Evolutionary conservation across 2,797 vertebrate species (phyloP).

Genomic region (Myotis myotis): DNA sequence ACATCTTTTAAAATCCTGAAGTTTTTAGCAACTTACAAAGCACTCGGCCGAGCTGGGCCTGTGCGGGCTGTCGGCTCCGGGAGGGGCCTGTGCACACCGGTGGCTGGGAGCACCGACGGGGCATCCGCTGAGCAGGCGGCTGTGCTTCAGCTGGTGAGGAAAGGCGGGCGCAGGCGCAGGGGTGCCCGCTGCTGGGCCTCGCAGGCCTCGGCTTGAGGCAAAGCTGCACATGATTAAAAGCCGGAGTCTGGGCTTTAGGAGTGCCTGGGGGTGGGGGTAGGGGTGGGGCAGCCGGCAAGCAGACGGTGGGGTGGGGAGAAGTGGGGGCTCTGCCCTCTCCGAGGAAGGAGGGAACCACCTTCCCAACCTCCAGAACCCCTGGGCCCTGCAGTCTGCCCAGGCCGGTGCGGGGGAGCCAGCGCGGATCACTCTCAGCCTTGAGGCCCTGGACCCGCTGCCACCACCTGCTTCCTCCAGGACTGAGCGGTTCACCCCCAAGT

Average conservation of each 20-base stretch:
- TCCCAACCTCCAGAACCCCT: background rate
- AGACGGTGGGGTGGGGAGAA: too few species aligned
- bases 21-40: slow-evolving; percentile 86
- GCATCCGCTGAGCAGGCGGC: slow-evolving; percentile 43
- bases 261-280: too few species aligned
- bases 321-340: too few species aligned
- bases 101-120: too few species aligned
- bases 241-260: slow-evolving; percentile 48
- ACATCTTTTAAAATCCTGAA: slow-evolving; percentile 87
- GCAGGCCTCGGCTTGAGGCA: slow-evolving; percentile 70
- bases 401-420: too few species aligned
- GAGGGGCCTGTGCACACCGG: slow-evolving; percentile 86
- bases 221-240: background rate
- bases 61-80: background rate
- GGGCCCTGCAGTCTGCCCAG: too few species aligned
- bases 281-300: too few species aligned
- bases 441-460: too few species aligned
- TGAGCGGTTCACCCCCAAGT: too few species aligned
- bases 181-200: slow-evolving; percentile 72
- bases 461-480: too few species aligned
- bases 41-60: slow-evolving; percentile 83
- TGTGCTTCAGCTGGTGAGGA: slow-evolving; percentile 83
- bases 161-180: slow-evolving; percentile 77
- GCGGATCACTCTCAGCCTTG: too few species aligned
- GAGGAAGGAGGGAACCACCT: too few species aligned